Conservation (phyloP, 2,113 vertebrate species). For the Tragelaphus scriptus region DNA sequence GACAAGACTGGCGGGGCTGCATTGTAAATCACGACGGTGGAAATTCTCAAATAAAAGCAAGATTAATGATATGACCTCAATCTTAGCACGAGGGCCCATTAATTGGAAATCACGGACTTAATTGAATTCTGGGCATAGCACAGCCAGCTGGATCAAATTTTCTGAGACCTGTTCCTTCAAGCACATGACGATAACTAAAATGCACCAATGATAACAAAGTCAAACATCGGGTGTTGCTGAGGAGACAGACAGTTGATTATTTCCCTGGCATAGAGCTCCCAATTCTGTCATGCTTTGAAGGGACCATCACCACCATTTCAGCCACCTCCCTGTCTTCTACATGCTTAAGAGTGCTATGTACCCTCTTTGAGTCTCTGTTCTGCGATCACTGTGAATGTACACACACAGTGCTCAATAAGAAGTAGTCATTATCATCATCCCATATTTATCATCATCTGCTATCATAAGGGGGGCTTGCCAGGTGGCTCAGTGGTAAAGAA, state of each 20-base stretch:
- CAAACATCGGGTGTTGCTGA: neutral
- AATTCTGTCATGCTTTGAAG: neutral
- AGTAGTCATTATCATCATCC: neutral
- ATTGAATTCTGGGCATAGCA: constrained; percentile 37
- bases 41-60: constrained; percentile 63
- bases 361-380: neutral
- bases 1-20: constrained; percentile 17
- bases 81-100: constrained; percentile 28
- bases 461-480: neutral
- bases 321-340: neutral
- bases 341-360: neutral
- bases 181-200: neutral
- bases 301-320: neutral
- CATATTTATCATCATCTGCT: neutral
- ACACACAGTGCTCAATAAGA: neutral
- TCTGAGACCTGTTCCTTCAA: neutral
- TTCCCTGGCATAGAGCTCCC: neutral
- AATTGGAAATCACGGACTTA: constrained; percentile 48
- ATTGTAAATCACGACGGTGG: constrained; percentile 12
- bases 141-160: constrained; percentile 13
- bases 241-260: neutral
- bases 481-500: neutral
- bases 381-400: neutral
- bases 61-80: constrained; percentile 45
- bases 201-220: neutral